Percentiles rank a stretch among this genome's conserved stretches.
These are phyloP conservation scores for Mythimna lalbum DNA, from an alignment of 2,888 invertebrate species.

Conservation along the genomic window DNA sequence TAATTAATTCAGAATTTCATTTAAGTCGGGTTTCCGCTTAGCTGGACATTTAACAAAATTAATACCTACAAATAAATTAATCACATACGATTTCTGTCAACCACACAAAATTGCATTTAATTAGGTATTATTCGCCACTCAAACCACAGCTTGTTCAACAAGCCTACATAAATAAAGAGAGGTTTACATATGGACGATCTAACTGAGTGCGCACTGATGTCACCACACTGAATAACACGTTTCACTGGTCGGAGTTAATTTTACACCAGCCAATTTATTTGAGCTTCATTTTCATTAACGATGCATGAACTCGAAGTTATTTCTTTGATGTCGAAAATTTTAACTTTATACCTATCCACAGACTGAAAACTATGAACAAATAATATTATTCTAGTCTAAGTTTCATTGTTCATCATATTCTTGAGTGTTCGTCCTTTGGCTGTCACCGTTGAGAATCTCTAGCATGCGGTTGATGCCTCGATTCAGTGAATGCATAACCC, in stretches of 20 bases:
- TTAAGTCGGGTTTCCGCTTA: slow-evolving; percentile 36
- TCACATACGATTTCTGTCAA: slow-evolving; percentile 51
- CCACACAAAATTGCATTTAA: slow-evolving; percentile 61
- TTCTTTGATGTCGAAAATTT: slow-evolving; percentile 45
- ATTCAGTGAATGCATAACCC: slow-evolving; percentile 36
- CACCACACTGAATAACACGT: slow-evolving; percentile 69
- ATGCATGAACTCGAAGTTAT: slow-evolving; percentile 33
- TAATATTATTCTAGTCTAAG: slow-evolving; percentile 19
- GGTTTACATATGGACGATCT: slow-evolving; percentile 60
- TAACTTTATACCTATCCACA: slow-evolving; percentile 31
- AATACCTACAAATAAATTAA: slow-evolving; percentile 48
- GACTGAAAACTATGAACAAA: slow-evolving; percentile 34
- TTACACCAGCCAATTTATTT: slow-evolving; percentile 53
- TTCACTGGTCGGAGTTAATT: slow-evolving; percentile 68
- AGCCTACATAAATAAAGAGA: slow-evolving; percentile 64
- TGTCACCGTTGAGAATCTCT: slow-evolving; percentile 9
- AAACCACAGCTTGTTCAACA: slow-evolving; percentile 56
- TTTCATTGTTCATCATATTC: slow-evolving; percentile 24
- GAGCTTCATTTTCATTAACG: slow-evolving; percentile 50
- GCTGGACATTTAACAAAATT: slow-evolving; percentile 38
- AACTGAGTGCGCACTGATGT: slow-evolving; percentile 68
- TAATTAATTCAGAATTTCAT: slow-evolving; percentile 37
- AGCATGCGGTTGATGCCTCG: slow-evolving; percentile 27
- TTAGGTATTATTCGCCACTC: slow-evolving; percentile 57
- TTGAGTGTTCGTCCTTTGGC: slow-evolving; percentile 24